Conservation (phyloP, 2,888 invertebrate species). For the Lamproptera curius region DNA sequence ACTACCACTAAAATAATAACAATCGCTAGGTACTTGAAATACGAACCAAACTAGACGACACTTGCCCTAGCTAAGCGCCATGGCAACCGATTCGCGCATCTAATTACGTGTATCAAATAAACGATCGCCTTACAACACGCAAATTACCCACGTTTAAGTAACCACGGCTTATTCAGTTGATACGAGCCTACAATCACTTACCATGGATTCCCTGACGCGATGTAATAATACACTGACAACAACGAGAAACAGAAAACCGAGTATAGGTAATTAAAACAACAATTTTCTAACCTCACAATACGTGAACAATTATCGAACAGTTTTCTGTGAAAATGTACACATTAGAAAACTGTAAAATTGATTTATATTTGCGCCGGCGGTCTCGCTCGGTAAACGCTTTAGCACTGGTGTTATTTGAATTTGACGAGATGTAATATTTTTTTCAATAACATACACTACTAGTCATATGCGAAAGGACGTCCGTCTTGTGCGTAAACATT, state of each 20-base stretch:
- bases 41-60: conserved; percentile 26
- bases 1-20: too few species aligned
- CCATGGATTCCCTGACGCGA: conserved; percentile 5
- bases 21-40: too few species aligned
- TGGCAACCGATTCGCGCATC: conserved; percentile 42
- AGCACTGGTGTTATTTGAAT: conserved; percentile 31
- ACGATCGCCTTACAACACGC: conserved; percentile 12
- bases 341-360: too few species aligned
- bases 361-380: conserved; percentile 27
- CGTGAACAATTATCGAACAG: too few species aligned
- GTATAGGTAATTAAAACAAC: too few species aligned
- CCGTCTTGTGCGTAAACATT: conserved; percentile 58
- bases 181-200: conserved; percentile 9
- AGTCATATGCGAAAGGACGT: conserved; percentile 55
- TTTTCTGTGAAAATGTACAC: too few species aligned
- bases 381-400: conserved; percentile 26
- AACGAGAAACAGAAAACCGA: too few species aligned
- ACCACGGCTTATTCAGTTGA: conserved; percentile 3
- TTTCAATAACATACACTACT: conserved; percentile 49
- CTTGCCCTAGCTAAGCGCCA: conserved; percentile 40
- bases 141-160: conserved; percentile 1
- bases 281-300: too few species aligned
- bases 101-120: conserved; percentile 38
- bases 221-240: conserved; percentile 2
- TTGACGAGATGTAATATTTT: conserved; percentile 38